Evolutionary conservation across 1,140 invertebrate genomes (phyloP), one percentile per base, ranked within the genome.

Genomic region (Leptinotarsa undecemlineata): DNA sequence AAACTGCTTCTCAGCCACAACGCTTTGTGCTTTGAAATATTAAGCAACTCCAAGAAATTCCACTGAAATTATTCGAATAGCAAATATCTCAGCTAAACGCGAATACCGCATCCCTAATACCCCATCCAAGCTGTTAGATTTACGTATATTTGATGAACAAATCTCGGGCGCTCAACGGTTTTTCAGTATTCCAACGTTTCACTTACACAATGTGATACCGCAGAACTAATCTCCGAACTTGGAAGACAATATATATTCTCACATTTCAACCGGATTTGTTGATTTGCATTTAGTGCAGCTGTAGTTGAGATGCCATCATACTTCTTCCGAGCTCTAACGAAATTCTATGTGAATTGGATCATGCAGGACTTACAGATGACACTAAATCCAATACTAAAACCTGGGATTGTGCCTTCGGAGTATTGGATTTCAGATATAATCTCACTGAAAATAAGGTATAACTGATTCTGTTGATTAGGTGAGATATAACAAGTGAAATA

Each of bases 371-470:
- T 57, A 57, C 15, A 15, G n/a, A 57, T 57, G 51, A 57, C 51
- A 57, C 51, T n/a, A 57, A 57, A 57, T 57, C 51, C 51, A 19
- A 57, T 57, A 57, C 17, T 57, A 3, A n/a, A 57, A 57, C 14
- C 4, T 8, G 0, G n/a, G 51, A 57, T 57, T 57, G 17, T 2
- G 51, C 51, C 17, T 57, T 57, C 51, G 17, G 51, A 19, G 4
- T 57, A 57, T 57, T 17, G 51, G 51, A 57, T 57, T 57, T 57
- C 51, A n/a, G 51, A n/a, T 57, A 57, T 57, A 57, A 57, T 57
- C 51, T n/a, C 5, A 19, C 51, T 19, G 14, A 57, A 8, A 57
- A 57, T 5, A 19, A 57, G 51, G 51, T 57, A 17, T 0, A 6
- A 57, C n/a, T 57, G 17, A 57, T 57, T 15, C 3, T 57, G n/a